Evolutionary conservation across 2,888 invertebrate species (phyloP), one percentile per base, ranked within the genome.

Genomic region (Syrista parreyssii): DNA sequence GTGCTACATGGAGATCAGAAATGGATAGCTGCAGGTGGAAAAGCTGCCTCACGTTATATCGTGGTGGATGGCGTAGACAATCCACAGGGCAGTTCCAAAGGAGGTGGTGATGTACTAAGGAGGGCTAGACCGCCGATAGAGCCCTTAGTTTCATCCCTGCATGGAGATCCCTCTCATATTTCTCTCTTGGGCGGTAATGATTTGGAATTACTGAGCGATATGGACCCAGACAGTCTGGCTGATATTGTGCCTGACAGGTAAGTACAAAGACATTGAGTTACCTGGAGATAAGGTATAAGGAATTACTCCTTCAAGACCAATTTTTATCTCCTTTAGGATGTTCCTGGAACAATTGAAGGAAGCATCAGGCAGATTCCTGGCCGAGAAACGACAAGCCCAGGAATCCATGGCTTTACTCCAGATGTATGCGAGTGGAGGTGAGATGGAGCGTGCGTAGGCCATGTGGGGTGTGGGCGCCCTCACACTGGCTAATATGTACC

Each of bases 201-300:
- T 89, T 92, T 97, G 90, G 97, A 97, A 89, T 93, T 97, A 33
- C 92, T 97, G 72, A 96, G 97, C 80, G 97, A 97, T 89, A 97
- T 97, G 97, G 97, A 97, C 92, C 97, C 97, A 11, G 97, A 97
- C 83, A 96, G 96, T 82, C 93, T 97, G 86, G 95, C 96, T 79
- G 97, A 97, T 89, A 96, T 97, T 87, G 95, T 96, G 40, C 94
- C 94, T 75, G 95, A 94, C 86, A 94, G 94, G 89, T 94, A 90
- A 82, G 95, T 94, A 84, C 95, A 95, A 90, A 94, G 35, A 68
- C 11, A 74, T 1, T 11, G 23, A 72, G 12, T 34, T 68, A 32
- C 68, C 9, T 30, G 75, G 36, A n/a, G 69, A 68, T 75, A 34
- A 68, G 71, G 9, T 68, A 23, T 71, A 36, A 68, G 12, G 32